A percentile compares a stretch with the other conserved stretches of the same genome.
phyloP scores from a whole-genome alignment of 1,140 invertebrate species.

The Odontomachus brunneus region DNA sequence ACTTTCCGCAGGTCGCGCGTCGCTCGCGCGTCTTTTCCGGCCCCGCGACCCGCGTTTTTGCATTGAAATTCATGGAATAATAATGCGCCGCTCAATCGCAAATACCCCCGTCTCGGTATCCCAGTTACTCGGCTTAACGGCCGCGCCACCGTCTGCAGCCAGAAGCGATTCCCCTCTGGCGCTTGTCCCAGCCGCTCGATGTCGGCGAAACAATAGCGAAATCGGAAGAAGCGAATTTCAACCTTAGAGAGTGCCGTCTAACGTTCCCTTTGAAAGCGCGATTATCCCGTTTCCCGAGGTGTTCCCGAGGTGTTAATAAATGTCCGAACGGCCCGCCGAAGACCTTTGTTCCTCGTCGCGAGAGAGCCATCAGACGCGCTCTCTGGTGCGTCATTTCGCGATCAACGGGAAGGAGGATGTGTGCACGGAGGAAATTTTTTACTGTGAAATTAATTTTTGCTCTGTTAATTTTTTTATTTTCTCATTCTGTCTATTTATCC shows the following conservation, averaged over 20 bases:
- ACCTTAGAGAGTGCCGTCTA: not conserved
- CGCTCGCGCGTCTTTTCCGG: conserved; percentile 50
- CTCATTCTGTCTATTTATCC: too few relatives aligned
- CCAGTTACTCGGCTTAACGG: conserved; percentile 61
- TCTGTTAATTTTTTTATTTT: too few relatives aligned
- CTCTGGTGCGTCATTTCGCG: too few relatives aligned
- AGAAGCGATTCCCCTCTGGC: conserved; percentile 3
- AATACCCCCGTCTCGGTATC: conserved; percentile 64
- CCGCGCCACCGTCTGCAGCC: not conserved
- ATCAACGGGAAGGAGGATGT: too few relatives aligned
- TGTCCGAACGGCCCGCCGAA: too few relatives aligned
- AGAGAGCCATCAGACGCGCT: too few relatives aligned
- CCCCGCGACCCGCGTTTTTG: conserved; percentile 66
- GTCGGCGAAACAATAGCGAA: conserved; percentile 5
- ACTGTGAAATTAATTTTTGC: too few relatives aligned
- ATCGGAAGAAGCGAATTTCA: not conserved
- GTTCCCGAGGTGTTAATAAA: too few relatives aligned
- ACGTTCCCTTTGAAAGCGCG: too few relatives aligned
- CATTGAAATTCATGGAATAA: conserved; percentile 84
- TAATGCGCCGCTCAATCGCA: conserved; percentile 79
- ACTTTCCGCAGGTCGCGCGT: conserved; percentile 35
- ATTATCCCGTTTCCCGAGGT: too few relatives aligned
- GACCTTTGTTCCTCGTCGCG: too few relatives aligned
- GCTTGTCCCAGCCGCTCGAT: not conserved
- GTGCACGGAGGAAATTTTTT: too few relatives aligned